Base-by-base conservation (phyloP, 2,888 invertebrate species). In the Liopterus haemorrhoidalis region DNA sequence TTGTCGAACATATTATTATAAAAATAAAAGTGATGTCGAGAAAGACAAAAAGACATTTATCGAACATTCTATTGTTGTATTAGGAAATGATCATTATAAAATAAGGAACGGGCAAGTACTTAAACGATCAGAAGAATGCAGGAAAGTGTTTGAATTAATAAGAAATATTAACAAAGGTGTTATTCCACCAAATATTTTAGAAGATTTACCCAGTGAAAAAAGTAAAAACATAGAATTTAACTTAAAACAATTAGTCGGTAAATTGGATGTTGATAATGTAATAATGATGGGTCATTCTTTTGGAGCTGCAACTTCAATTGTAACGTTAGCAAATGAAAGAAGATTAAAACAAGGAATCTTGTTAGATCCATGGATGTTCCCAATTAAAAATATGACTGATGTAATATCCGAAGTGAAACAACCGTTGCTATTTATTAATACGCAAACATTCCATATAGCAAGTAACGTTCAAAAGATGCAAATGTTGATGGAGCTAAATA, bases 251-350 rank as follows among this genome's bases (percentile, higher is more conserved):
- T 57, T 69, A 5, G 58, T 61, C 8, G 70, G 65, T 3, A 58
- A 65, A 21, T 59, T 76, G 39, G 73, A 76, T 56, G 37, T 71
- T 9, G 60, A 67, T 4, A 64, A 62, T 48, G 56, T 72, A 2
- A 65, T 71, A 1, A 66, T 79, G 48, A 71, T 73, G 54, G 82
- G 82, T 2, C 81, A 81, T 61, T 81, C 80, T 0, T 81, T 82
- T 63, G 82, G 82, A 5, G 81, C 75, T 2, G 75, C 78, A 4
- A 76, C 80, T 1, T 70, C 75, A 6, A 59, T 82, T 2, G 66
- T 74, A 18, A 68, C 78, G 0, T 59, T 78, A 18, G 68, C 74
- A 0, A 64, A 66, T 41, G n/a, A n/a, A n/a, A n/a, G n/a, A n/a
- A n/a, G n/a, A n/a, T n/a, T n/a, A n/a, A n/a, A n/a, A n/a, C 61